Evolutionary conservation across 2,797 vertebrate genomes (phyloP).

Genomic region (Carcharodon carcharias): DNA sequence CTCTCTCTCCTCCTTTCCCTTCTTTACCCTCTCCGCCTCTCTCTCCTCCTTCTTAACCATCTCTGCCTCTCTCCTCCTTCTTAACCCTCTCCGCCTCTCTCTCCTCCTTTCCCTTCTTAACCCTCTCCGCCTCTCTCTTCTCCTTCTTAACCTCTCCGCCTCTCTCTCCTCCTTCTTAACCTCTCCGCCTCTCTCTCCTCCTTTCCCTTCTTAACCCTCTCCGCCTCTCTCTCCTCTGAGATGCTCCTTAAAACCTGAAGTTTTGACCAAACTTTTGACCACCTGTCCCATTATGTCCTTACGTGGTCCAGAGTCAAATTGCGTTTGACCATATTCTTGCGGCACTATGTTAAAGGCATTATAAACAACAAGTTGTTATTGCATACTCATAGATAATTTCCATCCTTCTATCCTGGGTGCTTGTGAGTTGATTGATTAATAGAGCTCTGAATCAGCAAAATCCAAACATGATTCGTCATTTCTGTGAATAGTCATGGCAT

Average conservation of each 20-base stretch:
- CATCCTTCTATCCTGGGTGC: neutral
- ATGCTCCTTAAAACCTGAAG: neutral
- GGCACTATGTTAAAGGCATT: neutral
- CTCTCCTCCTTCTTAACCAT: too few relatives aligned
- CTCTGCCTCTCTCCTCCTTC: too few relatives aligned
- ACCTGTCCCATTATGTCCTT: neutral
- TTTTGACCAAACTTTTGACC: neutral
- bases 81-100: too few relatives aligned
- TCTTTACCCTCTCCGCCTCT: too few relatives aligned
- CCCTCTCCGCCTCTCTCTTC: too few relatives aligned
- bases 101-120: too few relatives aligned
- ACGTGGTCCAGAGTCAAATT: neutral
- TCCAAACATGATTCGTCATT: neutral
- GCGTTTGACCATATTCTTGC: neutral
- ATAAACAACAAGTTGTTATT: neutral
- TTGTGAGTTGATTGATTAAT: neutral
- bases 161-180: too few relatives aligned
- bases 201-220: neutral
- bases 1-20: too few relatives aligned
- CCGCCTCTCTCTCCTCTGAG: neutral
- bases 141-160: too few relatives aligned
- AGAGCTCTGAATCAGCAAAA: neutral
- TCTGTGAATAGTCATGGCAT: neutral
- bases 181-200: too few relatives aligned
- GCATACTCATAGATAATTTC: neutral